These are phyloP conservation scores for Poecile atricapillus DNA, from an alignment of 2,113 vertebrate species.

Conservation along the genomic window DNA sequence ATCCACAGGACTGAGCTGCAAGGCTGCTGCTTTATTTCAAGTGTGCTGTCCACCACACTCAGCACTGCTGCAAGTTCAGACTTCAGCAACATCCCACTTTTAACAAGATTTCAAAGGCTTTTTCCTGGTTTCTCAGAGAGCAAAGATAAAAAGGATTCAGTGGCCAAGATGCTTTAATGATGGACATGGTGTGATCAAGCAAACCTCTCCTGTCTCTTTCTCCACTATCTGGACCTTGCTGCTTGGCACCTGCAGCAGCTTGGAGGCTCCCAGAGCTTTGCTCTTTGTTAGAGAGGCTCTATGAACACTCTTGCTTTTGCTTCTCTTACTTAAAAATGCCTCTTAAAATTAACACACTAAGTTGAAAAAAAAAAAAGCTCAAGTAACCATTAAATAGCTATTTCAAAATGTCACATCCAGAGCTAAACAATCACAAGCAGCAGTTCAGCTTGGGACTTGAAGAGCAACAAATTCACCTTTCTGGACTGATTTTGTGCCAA, in stretches of 20 bases:
- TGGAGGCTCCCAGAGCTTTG: neutral
- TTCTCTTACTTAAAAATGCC: neutral
- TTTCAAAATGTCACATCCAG: neutral
- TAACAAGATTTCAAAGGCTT: neutral
- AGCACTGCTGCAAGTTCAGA: neutral
- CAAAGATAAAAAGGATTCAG: neutral
- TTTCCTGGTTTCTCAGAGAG: neutral
- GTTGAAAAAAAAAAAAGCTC: neutral
- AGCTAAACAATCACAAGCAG: neutral
- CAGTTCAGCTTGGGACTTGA: neutral
- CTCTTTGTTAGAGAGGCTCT: neutral
- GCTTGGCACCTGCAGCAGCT: neutral
- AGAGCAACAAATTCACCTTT: neutral
- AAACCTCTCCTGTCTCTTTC: neutral
- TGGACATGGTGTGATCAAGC: neutral
- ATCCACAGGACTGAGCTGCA: neutral
- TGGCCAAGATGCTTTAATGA: neutral
- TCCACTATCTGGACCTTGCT: neutral
- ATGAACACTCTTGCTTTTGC: neutral
- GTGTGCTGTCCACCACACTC: neutral
- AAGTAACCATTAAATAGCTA: neutral
- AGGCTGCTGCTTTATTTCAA: neutral
- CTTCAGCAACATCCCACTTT: neutral
- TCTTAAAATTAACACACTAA: neutral
- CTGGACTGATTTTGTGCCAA: slow-evolving; percentile 15